Percentiles rank a stretch among this genome's conserved stretches.
Conservation (phyloP, 2,797 vertebrate species). For the Acanthurus leucopareius region DNA sequence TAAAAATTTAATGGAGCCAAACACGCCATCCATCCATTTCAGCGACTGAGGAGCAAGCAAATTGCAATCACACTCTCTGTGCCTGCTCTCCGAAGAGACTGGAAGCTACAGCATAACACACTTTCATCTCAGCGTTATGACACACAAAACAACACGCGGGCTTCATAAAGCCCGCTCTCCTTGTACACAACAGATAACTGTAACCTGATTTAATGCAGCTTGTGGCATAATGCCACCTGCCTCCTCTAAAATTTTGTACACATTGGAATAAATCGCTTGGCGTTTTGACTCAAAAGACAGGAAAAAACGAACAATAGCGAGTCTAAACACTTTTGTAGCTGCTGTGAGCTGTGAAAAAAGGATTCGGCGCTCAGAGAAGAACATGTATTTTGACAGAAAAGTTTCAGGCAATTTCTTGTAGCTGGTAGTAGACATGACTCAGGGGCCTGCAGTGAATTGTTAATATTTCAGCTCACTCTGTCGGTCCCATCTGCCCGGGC, state of each 20-base stretch:
- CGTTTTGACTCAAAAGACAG: slow-evolving; percentile 29
- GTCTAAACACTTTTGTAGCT: slow-evolving; percentile 34
- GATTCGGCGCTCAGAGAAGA: slow-evolving; percentile 1
- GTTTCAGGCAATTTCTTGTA: slow-evolving; percentile 53
- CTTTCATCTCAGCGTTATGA: slow-evolving; percentile 49
- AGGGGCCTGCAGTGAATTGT: slow-evolving; percentile 46
- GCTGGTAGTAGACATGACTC: slow-evolving; percentile 39
- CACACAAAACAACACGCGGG: slow-evolving; percentile 23
- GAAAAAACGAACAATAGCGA: slow-evolving; percentile 25
- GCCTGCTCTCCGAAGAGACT: slow-evolving; percentile 40
- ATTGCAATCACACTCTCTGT: slow-evolving; percentile 54
- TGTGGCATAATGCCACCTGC: slow-evolving; percentile 45
- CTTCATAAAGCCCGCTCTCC: slow-evolving; percentile 47
- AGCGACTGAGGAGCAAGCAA: slow-evolving; percentile 57
- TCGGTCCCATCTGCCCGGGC: slow-evolving; percentile 40
- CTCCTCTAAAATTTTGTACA: slow-evolving; percentile 30
- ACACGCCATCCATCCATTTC: slow-evolving; percentile 65
- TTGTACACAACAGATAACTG: slow-evolving; percentile 32
- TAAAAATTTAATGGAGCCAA: slow-evolving; percentile 73
- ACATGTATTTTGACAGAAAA: slow-evolving; percentile 42
- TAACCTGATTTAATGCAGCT: slow-evolving; percentile 62
- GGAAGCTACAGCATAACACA: slow-evolving; percentile 41
- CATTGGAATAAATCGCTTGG: slow-evolving; percentile 4
- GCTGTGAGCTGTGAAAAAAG: slow-evolving; percentile 20
- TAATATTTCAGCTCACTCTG: slow-evolving; percentile 40